Conservation (phyloP, 1,140 invertebrate genomes). For the Helicoverpa zea region DNA sequence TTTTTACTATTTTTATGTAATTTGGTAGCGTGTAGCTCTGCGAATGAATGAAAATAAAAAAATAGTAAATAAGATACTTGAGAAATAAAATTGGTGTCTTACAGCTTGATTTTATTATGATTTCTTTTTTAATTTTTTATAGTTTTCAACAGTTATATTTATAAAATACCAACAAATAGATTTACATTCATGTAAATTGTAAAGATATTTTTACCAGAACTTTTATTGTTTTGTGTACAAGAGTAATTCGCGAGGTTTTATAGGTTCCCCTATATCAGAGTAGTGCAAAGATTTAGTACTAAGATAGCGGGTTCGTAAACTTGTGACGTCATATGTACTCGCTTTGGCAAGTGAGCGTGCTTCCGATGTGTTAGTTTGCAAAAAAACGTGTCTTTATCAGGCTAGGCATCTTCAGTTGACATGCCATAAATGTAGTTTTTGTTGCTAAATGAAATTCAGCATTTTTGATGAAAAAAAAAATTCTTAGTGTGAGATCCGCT, state of each 20-base stretch:
- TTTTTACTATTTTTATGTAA: background rate
- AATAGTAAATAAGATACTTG: background rate
- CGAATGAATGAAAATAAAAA: background rate
- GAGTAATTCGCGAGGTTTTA: background rate
- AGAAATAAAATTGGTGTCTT: background rate
- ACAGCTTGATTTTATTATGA: too few species aligned
- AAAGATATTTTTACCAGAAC: background rate
- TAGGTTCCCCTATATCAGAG: background rate
- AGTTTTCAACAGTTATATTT: background rate
- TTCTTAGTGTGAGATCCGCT: too few species aligned
- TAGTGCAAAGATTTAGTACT: conserved; percentile 28
- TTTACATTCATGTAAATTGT: background rate
- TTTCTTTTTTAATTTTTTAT: background rate
- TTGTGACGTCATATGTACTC: conserved; percentile 11
- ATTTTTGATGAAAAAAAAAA: too few species aligned
- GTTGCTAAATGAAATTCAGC: too few species aligned
- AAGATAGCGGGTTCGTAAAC: background rate
- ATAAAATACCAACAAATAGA: background rate
- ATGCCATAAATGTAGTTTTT: too few species aligned
- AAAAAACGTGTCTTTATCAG: background rate
- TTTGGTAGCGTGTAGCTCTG: too few species aligned
- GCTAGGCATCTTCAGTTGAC: too few species aligned
- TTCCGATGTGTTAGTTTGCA: background rate
- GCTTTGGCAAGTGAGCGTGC: background rate
- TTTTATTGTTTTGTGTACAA: conserved; percentile 32